These are phyloP conservation scores for Cataglyphis altisquamis DNA, from an alignment of 2,888 invertebrate species.

Conservation along the genomic window DNA sequence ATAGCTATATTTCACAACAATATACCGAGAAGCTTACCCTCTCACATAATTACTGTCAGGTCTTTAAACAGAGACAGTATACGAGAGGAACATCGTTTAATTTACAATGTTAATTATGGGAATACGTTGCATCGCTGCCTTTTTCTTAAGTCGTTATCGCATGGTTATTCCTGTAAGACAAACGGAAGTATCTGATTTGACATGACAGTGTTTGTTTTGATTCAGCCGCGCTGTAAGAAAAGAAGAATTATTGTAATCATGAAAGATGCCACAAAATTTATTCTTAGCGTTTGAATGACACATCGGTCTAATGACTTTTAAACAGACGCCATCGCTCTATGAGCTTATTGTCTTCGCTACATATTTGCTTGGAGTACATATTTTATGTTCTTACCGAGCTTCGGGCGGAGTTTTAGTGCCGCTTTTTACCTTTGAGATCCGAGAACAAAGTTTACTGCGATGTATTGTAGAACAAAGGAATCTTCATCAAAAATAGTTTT, in stretches of 20 bases:
- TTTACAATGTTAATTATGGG: conserved; percentile 18
- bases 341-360: conserved; percentile 57
- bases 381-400: conserved; percentile 57
- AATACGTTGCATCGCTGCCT: conserved; percentile 8
- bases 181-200: conserved; percentile 13
- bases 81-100: background rate
- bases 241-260: conserved; percentile 23
- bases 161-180: conserved; percentile 11
- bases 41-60: too few relatives aligned
- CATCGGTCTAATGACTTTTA: conserved; percentile 66
- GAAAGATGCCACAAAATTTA: conserved; percentile 2
- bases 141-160: conserved; percentile 30
- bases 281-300: conserved; percentile 6
- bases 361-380: conserved; percentile 55
- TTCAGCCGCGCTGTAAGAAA: conserved; percentile 34
- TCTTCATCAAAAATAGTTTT: conserved; percentile 23
- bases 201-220: conserved; percentile 1
- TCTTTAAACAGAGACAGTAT: background rate
- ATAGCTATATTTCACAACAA: background rate
- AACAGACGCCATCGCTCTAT: conserved; percentile 59
- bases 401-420: conserved; percentile 54
- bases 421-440: conserved; percentile 38
- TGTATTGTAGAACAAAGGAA: conserved; percentile 4
- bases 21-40: background rate
- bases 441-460: background rate